Evolutionary conservation across 2,888 invertebrate species (phyloP), one percentile per base, ranked within the genome.

Genomic region (Hoplodrina blanda): DNA sequence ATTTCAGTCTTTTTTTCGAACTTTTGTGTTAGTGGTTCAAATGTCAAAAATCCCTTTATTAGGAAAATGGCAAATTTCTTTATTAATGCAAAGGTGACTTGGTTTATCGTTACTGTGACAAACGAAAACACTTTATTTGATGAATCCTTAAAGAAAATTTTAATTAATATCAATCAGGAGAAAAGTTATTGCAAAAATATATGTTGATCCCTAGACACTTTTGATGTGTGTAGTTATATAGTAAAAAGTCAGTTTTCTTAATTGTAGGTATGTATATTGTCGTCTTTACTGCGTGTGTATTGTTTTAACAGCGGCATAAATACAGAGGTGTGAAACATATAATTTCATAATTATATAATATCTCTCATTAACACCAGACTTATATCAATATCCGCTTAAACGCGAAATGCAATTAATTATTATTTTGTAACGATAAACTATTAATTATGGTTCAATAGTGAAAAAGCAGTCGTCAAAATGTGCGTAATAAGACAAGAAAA

Each of bases 381-480:
- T 30, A 52, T 53, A 59, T 13, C 49, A 57, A 53, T 10, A 46
- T 66, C 17, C 37, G 49, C 57, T 30, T 67, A 46, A 11, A 41
- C 37, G 44, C 30, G 52, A 53, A 46, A 65, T 52, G n/a, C 46
- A 67, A 49, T 70, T 49, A 69, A 62, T 62, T 52, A 69, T 69
- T 53, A 69, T 25, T 37, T 62, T 62, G 13, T 13, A 52, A 25
- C 50, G 57, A 37, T 49, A 11, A 19, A 20, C 49, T 57, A 41
- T 37, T 13, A n/a, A 37, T n/a, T 33, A 20, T 53, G 20, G 37
- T 54, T 70, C 17, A 53, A 54, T 50, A 54, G 17, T 33, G 17
- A 37, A 54, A 20, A 56, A 70, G 13, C 41, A 54, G 53, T 59
- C 52, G 37, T 46, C 37, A 49, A n/a, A 25, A 63, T 70, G 57